Evolutionary conservation across 2,113 vertebrate species (phyloP).

Genomic region (Castor canadensis): DNA sequence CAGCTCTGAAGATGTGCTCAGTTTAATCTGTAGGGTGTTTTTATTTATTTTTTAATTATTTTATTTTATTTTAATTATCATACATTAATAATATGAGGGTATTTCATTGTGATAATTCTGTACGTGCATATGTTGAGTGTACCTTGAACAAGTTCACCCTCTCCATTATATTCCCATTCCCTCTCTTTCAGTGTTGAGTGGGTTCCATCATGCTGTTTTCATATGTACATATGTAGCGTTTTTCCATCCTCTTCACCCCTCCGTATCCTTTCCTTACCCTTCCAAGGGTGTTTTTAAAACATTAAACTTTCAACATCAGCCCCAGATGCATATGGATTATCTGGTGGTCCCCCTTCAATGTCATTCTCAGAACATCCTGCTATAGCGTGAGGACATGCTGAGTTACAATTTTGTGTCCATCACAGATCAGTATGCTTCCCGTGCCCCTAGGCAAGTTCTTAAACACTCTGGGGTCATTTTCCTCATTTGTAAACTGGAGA

Average conservation of each 20-base stretch:
- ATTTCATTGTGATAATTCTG: too few species aligned
- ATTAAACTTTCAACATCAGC: neutral
- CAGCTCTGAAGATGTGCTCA: conserved; percentile 11
- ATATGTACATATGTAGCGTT: too few species aligned
- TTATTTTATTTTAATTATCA: too few species aligned
- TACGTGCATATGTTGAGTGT: too few species aligned
- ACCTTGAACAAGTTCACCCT: too few species aligned
- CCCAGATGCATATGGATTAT: neutral
- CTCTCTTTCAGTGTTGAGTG: too few species aligned
- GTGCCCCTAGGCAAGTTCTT: neutral
- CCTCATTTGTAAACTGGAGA: conserved; percentile 27
- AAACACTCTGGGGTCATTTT: conserved; percentile 15
- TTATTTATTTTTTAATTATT: too few species aligned
- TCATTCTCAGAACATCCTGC: neutral
- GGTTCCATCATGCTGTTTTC: too few species aligned
- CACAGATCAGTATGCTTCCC: neutral
- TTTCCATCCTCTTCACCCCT: too few species aligned
- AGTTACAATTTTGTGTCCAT: neutral
- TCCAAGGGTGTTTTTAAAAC: neutral
- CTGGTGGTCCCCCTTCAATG: neutral
- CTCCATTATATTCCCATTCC: too few species aligned
- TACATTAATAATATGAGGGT: too few species aligned
- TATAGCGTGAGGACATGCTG: neutral
- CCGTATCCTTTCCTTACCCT: too few species aligned
- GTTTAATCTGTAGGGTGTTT: conserved; percentile 1